Evolutionary conservation across 2,797 vertebrate species (phyloP), one percentile per base, ranked within the genome.

Genomic region (Dipus sagitta): DNA sequence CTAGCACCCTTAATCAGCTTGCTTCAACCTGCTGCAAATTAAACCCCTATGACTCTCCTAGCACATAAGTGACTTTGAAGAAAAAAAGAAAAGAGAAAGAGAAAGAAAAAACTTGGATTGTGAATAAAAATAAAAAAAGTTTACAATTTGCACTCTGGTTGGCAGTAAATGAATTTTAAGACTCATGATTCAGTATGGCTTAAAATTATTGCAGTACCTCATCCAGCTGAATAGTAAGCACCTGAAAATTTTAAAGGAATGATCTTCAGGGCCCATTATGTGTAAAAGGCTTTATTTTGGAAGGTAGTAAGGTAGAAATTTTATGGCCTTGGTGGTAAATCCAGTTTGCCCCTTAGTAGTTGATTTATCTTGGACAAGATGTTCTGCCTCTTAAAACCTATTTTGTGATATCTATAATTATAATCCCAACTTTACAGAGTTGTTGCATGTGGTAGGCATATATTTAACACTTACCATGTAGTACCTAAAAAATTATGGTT

Each of bases 1-100:
- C 98, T 97, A 98, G 97, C 96, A 96, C 97, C 96, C 97, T 98
- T 98, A 97, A 98, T 98, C 98, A 98, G 97, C 98, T 97, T 98
- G 98, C 98, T 98, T 97, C 98, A 98, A 96, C 98, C 97, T 98
- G 98, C 98, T 97, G 96, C 96, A 98, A 97, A 98, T 98, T 98
- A 98, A 97, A 97, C 96, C 97, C 97, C 94, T 96, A 97, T 97
- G 97, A 98, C 86, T 97, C 94, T 94, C 97, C 96, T 97, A 97
- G 90, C 97, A 97, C 96, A 17, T 96, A 97, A 97, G 95, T 97
- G 97, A 97, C 95, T 97, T 96, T 76, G 97, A 97, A 96, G 67
- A 96, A 96, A 97, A 97, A 97, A 75, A 90, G 79, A 30, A 13
- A 26, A 12, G 26, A 67, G 30, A 30, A 8, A 28, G 65, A 28